phyloP scores from a whole-genome alignment of 2,888 invertebrate species.

The Ophion ellenae region DNA sequence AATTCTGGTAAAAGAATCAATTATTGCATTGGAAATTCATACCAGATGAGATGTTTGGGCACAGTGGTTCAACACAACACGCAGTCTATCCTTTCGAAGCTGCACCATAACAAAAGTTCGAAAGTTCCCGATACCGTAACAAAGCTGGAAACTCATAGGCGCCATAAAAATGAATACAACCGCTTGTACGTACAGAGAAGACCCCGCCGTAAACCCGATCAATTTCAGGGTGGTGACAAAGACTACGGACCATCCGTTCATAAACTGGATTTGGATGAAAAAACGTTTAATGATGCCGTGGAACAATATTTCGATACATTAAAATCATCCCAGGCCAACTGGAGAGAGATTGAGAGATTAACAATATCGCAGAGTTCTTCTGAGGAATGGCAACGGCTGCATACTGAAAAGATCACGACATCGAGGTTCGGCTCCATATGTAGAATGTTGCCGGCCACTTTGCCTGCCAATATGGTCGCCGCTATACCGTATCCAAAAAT shows the following conservation, averaged over 20 bases:
- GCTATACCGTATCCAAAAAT: no score
- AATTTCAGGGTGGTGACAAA: background rate
- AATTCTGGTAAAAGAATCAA: no score
- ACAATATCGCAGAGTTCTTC: constrained; percentile 54
- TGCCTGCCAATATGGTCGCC: constrained; percentile 27
- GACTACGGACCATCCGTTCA: constrained; percentile 18
- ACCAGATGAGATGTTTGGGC: no score
- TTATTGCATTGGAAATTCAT: no score
- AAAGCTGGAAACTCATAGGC: constrained; percentile 6
- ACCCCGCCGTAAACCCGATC: background rate
- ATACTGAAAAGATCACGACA: constrained; percentile 60
- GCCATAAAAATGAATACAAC: background rate
- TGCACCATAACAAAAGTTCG: background rate
- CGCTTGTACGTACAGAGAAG: background rate
- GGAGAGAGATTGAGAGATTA: constrained; percentile 33
- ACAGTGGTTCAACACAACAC: no score
- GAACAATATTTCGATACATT: constrained; percentile 30
- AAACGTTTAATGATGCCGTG: constrained; percentile 1
- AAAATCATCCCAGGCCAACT: constrained; percentile 2
- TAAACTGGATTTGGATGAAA: background rate
- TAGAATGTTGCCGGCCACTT: constrained; percentile 54
- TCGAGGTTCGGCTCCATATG: constrained; percentile 65
- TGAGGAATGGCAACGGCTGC: constrained; percentile 53
- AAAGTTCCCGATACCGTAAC: constrained; percentile 22
- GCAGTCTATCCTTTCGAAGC: background rate